phyloP scores from a whole-genome alignment of 1,140 invertebrate genomes.

The Drosophila willistoni region DNA sequence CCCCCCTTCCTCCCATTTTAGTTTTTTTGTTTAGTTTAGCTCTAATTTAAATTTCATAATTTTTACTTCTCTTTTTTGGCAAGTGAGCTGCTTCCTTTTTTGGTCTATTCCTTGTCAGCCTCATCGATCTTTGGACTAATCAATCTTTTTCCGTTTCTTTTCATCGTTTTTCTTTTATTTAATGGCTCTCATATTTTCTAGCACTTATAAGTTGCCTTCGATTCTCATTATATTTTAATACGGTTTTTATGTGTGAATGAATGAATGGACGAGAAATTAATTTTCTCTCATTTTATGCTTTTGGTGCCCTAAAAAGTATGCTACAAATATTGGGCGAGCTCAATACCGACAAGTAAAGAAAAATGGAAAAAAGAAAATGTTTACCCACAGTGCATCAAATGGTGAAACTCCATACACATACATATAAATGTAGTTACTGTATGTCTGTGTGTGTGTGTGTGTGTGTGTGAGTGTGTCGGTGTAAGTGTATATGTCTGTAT shows the following conservation, averaged over 20 bases:
- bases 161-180: background rate
- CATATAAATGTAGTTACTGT: background rate
- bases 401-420: background rate
- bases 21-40: background rate
- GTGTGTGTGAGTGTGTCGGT: background rate
- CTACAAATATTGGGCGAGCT: background rate
- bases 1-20: background rate
- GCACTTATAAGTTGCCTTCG: background rate
- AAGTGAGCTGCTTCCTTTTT: background rate
- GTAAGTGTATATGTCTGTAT: conserved; percentile 35
- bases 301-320: conserved; percentile 5
- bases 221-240: background rate
- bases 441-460: background rate
- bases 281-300: background rate
- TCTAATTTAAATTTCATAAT: background rate
- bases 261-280: background rate
- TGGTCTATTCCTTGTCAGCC: background rate
- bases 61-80: background rate
- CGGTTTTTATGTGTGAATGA: background rate
- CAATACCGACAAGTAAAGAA: background rate
- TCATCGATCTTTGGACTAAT: background rate
- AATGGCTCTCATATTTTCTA: background rate
- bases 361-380: background rate
- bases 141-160: background rate
- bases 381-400: background rate